phyloP scores from a whole-genome alignment of 2,113 vertebrate species.

The Panurus biarmicus region DNA sequence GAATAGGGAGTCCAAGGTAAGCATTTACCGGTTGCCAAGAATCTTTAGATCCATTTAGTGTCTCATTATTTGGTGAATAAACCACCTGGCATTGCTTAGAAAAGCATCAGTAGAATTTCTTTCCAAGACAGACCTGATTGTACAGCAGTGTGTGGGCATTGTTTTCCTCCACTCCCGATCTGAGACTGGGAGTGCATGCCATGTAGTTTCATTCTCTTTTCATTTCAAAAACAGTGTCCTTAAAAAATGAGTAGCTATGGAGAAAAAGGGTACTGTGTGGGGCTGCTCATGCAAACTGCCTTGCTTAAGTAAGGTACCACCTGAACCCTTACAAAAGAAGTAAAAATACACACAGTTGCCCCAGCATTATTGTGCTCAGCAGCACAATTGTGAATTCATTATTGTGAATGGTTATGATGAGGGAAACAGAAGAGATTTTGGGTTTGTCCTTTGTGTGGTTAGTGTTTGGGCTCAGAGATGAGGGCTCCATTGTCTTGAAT shows the following conservation, averaged over 20 bases:
- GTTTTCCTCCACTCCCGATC: neutral
- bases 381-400: too few species aligned
- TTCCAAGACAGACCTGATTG: neutral
- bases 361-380: neutral
- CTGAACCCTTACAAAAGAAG: neutral
- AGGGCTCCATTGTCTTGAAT: neutral
- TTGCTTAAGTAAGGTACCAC: neutral
- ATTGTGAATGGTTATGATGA: neutral
- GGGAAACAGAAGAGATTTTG: neutral
- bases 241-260: neutral
- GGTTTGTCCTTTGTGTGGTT: neutral
- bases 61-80: conserved; percentile 43
- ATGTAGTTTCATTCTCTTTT: neutral
- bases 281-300: neutral
- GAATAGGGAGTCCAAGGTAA: neutral
- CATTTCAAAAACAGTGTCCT: neutral
- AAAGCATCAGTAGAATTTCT: neutral
- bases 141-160: neutral
- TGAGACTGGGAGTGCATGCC: neutral
- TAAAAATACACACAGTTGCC: neutral
- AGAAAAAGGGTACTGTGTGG: neutral
- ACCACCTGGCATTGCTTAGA: neutral
- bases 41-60: conserved; percentile 35
- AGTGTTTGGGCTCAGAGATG: neutral
- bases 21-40: neutral